Evolutionary conservation across 2,888 invertebrate genomes (phyloP).

Genomic region (Tenthredo livida): DNA sequence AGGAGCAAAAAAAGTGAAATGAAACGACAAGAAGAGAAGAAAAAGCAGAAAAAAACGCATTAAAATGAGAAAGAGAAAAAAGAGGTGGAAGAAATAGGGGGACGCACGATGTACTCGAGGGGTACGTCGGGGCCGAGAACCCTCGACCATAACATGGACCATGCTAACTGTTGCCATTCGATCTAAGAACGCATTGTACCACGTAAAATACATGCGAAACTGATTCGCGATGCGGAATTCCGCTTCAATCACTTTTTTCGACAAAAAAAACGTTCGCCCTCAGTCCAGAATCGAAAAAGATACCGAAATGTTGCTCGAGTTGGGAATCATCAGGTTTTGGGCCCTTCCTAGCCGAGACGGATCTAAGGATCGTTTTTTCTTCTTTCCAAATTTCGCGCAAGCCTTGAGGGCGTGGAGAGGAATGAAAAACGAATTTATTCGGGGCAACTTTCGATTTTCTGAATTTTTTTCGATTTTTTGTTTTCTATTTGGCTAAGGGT

Average conservation of each 20-base stretch:
- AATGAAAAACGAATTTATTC: background rate
- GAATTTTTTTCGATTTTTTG: no score
- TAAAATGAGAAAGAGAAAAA: background rate
- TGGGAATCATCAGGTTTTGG: no score
- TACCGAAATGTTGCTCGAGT: background rate
- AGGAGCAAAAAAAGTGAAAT: background rate
- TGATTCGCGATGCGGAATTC: background rate
- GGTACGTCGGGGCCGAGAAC: slow-evolving; percentile 18
- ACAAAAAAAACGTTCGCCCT: no score
- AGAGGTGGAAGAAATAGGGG: background rate
- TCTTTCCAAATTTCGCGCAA: background rate
- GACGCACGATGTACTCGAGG: slow-evolving; percentile 21
- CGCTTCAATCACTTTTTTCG: background rate
- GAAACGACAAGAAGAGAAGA: background rate
- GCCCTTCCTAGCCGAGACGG: background rate
- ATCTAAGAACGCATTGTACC: slow-evolving; percentile 60
- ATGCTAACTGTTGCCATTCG: slow-evolving; percentile 49
- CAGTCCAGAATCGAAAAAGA: background rate
- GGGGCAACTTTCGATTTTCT: no score
- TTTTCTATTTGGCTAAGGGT: background rate
- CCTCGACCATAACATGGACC: slow-evolving; percentile 56
- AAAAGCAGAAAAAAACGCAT: background rate
- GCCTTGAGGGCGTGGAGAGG: background rate
- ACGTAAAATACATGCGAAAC: background rate
- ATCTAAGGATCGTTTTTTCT: background rate